Percentiles rank a stretch among this genome's conserved stretches.
These are phyloP conservation scores for Eustalomyia histrio DNA, from an alignment of 2,888 invertebrate species.

Conservation along the genomic window DNA sequence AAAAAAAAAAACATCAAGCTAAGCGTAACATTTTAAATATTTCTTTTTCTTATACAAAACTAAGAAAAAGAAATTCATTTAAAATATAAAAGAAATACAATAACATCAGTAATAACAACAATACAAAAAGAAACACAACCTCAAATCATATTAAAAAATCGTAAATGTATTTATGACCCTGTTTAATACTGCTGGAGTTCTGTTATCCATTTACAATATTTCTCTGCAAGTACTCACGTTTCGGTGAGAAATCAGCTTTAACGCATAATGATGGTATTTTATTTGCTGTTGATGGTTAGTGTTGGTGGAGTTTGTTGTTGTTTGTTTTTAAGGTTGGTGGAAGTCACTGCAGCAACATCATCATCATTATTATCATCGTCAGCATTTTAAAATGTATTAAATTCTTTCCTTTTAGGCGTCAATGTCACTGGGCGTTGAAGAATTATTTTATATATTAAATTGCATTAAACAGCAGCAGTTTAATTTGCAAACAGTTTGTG, in stretches of 20 bases:
- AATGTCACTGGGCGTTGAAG: constrained; percentile 40
- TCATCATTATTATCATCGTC: constrained; percentile 10
- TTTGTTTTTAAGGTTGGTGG: neutral
- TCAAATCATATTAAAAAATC: constrained; percentile 78
- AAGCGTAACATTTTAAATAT: constrained; percentile 1
- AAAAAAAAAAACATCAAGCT: constrained; percentile 17
- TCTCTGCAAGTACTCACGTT: neutral
- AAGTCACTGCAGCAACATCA: constrained; percentile 19
- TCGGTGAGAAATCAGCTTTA: constrained; percentile 18
- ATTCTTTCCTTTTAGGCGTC: constrained; percentile 35
- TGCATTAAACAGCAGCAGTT: constrained; percentile 28
- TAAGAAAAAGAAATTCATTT: constrained; percentile 24
- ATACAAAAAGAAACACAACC: constrained; percentile 32
- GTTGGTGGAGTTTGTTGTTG: neutral
- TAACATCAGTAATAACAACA: constrained; percentile 36
- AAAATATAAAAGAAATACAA: constrained; percentile 62
- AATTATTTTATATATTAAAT: constrained; percentile 33
- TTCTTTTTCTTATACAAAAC: neutral
- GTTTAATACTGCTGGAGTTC: constrained; percentile 27
- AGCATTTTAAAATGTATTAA: constrained; percentile 4
- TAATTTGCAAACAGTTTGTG: neutral
- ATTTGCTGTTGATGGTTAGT: neutral
- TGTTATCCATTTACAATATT: neutral
- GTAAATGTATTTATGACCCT: constrained; percentile 76
- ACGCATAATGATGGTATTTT: constrained; percentile 12